A percentile compares a stretch with the other conserved stretches of the same genome.
Evolutionary conservation across 1,140 invertebrate genomes (phyloP).

Genomic region (Marisa cornuarietis): DNA sequence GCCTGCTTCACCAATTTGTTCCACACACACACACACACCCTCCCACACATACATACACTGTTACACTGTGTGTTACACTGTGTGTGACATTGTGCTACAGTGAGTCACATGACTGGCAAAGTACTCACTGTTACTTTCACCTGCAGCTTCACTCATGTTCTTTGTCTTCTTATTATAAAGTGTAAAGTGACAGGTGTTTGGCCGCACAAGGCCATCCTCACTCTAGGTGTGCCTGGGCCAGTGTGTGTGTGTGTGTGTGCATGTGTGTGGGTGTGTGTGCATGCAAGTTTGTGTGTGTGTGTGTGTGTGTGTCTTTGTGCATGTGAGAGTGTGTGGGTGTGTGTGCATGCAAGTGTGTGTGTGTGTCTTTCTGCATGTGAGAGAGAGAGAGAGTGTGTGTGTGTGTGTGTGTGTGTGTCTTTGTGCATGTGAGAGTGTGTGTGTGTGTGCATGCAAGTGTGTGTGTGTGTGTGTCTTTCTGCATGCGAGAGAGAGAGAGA

Average conservation of each 20-base stretch:
- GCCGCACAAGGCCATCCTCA: too few relatives aligned
- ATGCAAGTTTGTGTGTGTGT: not conserved
- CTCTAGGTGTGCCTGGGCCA: not conserved
- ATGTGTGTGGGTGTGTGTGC: not conserved
- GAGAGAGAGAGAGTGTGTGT: too few relatives aligned
- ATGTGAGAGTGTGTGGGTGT: not conserved
- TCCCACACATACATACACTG: not conserved
- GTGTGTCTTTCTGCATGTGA: too few relatives aligned
- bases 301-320: too few relatives aligned
- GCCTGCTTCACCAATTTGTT: conserved; percentile 10
- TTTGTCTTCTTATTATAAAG: too few relatives aligned
- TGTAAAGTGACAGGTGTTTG: too few relatives aligned
- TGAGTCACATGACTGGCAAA: too few relatives aligned
- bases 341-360: not conserved
- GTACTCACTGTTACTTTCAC: too few relatives aligned
- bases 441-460: not conserved
- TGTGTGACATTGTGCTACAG: too few relatives aligned
- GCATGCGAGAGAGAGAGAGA: too few relatives aligned
- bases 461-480: not conserved
- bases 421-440: not conserved
- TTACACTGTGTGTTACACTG: too few relatives aligned
- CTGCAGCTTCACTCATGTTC: too few relatives aligned
- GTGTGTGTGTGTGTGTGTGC: conserved; percentile 5
- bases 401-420: not conserved
- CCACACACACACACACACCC: not conserved